Base-by-base conservation (phyloP, 37 sponge, comb jelly and placozoan species). In the Aplysina aerophoba region DNA sequence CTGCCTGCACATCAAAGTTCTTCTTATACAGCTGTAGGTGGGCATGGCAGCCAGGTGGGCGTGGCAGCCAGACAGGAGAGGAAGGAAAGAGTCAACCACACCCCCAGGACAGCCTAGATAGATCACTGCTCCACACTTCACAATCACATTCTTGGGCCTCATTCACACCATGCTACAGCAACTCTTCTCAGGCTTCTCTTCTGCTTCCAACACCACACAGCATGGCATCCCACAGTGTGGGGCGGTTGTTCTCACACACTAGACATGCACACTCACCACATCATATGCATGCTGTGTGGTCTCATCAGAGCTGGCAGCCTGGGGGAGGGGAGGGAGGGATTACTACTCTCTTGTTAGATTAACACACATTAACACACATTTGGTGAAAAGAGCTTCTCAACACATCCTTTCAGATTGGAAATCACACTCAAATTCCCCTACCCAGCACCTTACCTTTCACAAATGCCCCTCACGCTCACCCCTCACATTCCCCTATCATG, bases 281-380 rank as follows among this genome's bases (percentile, higher is more conserved):
- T 93, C 89, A 84, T 89, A 93, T 13, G 90, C 93, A 74, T 81
- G 78, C 68, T 93, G 93, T 24, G 93, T 93, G 55, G 93, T 93
- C 37, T 93, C 87, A 89, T 93, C 93, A 55, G 93, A 84, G 56
- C 90, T 83, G 0, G 88, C 93, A 74, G 93, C 93, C 93, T 93
- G 78, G 61, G 20, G 36, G 31, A 72, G 41, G 78, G 2, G 78
- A 33, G 73, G 35, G 64, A 27, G 28, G 12, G 64, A 62, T 8
- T 8, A 44, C 50, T 44, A 8, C 50, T 44, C 6, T 44, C 8
- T 8, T 44, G 6, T 44, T 8, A 44, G 3, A 3, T 8, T 44
- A 3, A 44, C 50, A 44, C 50, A 44, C 50, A 3, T 8, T 44
- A 3, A 44, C 50, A 44, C 50, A 11, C 50, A 44, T 44, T 8